These are phyloP conservation scores for Heliconius hermathena DNA, from an alignment of 1,140 invertebrate genomes.

Conservation along the genomic window DNA sequence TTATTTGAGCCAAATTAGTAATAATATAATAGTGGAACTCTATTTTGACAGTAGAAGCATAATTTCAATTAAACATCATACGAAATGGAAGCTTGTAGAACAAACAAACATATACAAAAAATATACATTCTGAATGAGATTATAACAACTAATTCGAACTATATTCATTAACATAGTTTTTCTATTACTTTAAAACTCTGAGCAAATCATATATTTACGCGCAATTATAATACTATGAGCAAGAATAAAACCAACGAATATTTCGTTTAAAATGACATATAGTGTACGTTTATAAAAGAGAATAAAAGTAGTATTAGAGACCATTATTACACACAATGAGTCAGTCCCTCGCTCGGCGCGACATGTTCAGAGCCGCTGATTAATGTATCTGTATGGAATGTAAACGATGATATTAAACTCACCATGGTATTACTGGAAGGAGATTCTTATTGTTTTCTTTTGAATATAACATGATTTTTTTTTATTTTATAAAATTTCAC, in stretches of 20 bases:
- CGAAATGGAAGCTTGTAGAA: too few species aligned
- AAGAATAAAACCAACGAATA: neutral
- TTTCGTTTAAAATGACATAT: neutral
- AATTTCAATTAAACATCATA: too few species aligned
- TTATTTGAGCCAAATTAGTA: too few species aligned
- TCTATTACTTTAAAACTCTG: too few species aligned
- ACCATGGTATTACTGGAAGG: neutral
- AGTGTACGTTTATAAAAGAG: neutral
- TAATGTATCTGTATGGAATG: slow-evolving; percentile 8
- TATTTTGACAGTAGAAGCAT: too few species aligned
- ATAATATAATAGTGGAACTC: too few species aligned
- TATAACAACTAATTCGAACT: too few species aligned
- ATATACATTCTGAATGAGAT: too few species aligned
- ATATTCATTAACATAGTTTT: too few species aligned
- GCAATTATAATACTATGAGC: neutral
- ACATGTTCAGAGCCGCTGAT: slow-evolving; percentile 3
- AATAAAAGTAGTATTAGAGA: neutral
- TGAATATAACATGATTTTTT: neutral
- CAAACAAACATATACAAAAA: too few species aligned
- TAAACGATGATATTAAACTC: slow-evolving; percentile 2
- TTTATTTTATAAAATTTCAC: too few species aligned
- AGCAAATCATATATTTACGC: too few species aligned
- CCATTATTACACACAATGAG: neutral
- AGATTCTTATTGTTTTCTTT: neutral
- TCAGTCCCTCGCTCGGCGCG: neutral